Percentiles rank a stretch among this genome's conserved stretches.
phyloP scores from a whole-genome alignment of 2,888 invertebrate species.

The Oscheius sp. region DNA sequence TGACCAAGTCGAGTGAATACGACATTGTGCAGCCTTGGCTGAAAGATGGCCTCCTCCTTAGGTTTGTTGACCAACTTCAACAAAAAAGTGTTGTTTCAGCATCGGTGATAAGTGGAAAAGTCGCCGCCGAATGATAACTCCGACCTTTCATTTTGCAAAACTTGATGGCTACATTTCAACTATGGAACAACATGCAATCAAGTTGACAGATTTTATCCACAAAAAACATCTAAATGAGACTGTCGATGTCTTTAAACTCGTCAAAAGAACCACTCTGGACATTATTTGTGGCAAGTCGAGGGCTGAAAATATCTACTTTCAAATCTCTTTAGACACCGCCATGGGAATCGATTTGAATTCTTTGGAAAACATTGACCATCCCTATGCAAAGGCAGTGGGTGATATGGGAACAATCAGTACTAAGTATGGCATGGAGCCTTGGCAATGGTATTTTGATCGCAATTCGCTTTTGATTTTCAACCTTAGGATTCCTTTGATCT shows the following conservation, averaged over 20 bases:
- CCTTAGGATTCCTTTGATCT: neutral
- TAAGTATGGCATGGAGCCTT: constrained; percentile 69
- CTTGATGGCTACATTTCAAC: constrained; percentile 71
- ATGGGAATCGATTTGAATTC: constrained; percentile 62
- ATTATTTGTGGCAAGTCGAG: constrained; percentile 65
- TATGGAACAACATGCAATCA: constrained; percentile 32
- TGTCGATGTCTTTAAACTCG: constrained; percentile 73
- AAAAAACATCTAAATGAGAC: constrained; percentile 61
- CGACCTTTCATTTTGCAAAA: constrained; percentile 74
- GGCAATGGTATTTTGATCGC: constrained; percentile 22
- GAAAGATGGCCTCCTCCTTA: constrained; percentile 72
- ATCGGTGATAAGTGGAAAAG: constrained; percentile 73
- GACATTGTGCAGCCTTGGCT: constrained; percentile 72
- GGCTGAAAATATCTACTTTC: neutral
- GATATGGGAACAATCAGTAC: constrained; percentile 33
- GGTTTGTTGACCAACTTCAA: constrained; percentile 13
- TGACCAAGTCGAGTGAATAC: constrained; percentile 72
- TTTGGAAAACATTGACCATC: constrained; percentile 52
- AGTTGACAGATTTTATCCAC: constrained; percentile 69
- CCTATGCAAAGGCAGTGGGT: constrained; percentile 58
- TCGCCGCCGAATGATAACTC: constrained; percentile 73
- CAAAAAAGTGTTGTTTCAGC: constrained; percentile 55
- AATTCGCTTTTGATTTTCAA: neutral
- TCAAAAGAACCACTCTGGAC: constrained; percentile 74
- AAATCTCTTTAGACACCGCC: constrained; percentile 65